Evolutionary conservation across 2,113 vertebrate species (phyloP).

Genomic region (Halcyon senegalensis): DNA sequence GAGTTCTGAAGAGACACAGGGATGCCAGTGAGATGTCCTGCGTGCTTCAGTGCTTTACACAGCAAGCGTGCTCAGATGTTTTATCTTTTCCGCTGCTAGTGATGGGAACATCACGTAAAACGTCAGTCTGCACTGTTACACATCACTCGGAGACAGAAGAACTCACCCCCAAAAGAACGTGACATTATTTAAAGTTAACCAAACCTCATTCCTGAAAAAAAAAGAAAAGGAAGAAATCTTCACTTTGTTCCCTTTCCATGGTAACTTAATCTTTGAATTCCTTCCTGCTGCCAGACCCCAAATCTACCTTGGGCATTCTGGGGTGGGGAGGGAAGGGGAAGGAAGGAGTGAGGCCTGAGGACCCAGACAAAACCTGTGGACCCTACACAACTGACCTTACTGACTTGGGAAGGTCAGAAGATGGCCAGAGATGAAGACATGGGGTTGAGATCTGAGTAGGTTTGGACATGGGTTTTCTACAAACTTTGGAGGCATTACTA

Average conservation of each 20-base stretch:
- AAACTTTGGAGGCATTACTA: background rate
- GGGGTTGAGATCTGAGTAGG: background rate
- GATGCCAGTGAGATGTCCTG: accelerated
- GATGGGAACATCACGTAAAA: background rate
- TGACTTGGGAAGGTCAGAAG: background rate
- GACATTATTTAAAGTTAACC: background rate
- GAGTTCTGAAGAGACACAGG: background rate
- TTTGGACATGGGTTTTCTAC: background rate
- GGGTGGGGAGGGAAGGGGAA: background rate
- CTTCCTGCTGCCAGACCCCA: background rate
- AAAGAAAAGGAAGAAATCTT: background rate
- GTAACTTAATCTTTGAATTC: background rate
- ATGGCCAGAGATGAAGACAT: accelerated
- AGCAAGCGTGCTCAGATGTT: background rate
- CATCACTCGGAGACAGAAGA: no score
- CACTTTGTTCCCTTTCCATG: background rate
- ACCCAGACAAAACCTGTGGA: background rate
- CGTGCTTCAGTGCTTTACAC: background rate
- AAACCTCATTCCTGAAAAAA: background rate
- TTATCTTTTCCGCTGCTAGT: background rate
- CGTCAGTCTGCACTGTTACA: accelerated
- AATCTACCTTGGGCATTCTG: background rate
- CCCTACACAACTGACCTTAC: background rate
- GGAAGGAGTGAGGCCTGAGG: accelerated
- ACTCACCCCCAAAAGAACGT: accelerated